Evolutionary conservation across 2,113 vertebrate genomes (phyloP), one percentile per base, ranked within the genome.

Genomic region (Potamarius usumacintae): DNA sequence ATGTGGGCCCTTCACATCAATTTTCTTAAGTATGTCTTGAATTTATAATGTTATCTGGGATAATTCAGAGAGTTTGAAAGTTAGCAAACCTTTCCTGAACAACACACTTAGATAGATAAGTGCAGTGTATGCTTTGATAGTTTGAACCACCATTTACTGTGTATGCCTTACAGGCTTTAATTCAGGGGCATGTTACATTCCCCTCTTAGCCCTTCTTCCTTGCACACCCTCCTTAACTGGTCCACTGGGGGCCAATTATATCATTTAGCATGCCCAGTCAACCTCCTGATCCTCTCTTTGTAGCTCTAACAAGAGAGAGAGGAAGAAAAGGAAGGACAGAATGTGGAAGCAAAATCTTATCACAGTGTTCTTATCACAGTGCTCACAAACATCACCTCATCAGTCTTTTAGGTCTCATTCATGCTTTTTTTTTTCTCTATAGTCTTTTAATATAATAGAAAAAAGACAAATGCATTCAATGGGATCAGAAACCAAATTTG

Each of bases 211-310:
- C 82, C 90, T 94, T 80, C 27, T 50, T 87, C 79, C 69, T 85
- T 62, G 69, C 27, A 53, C 22, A 60, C 63, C 82, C 57, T 74
- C 20, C 79, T 55, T 84, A 83, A 80, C 82, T 62, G 84, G 89
- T 88, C 88, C 94, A 92, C 96, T 5, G 12, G 96, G 96, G 96
- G 96, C 96, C 96, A 98, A 97, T 98, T 98, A 97, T 90, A 90
- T 91, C 89, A 86, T 94, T 94, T 90, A 88, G 91, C 58, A 82
- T 88, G 89, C 90, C 92, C 91, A 55, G 85, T 92, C 92, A 88
- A 87, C 86, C 82, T 83, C 17, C 53, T 74, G 81, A 72, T 87
- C 77, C 76, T 78, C 65, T 89, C 85, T 85, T 79, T 88, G 82
- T 22, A 91, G 89, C 83, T 79, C 42, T 80, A 71, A 65, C 50